These are phyloP conservation scores for Muntiacus muntjak DNA, from an alignment of 2,113 vertebrate species.

Conservation along the genomic window DNA sequence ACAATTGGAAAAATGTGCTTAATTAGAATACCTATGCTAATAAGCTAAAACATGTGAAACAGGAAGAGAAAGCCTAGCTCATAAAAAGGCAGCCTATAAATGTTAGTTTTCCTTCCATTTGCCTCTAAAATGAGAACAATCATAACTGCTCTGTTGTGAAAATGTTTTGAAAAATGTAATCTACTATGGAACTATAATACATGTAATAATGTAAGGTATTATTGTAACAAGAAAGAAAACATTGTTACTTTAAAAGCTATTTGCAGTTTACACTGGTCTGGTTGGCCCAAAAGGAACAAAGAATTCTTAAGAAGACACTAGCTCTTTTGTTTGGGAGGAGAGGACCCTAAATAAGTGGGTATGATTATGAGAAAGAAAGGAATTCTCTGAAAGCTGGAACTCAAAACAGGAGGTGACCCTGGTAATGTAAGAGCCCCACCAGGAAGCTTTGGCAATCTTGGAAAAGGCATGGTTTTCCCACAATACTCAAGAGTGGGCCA, in stretches of 20 bases:
- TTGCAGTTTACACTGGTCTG: constrained; percentile 17
- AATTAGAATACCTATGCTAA: constrained; percentile 48
- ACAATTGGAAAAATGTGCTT: constrained; percentile 11
- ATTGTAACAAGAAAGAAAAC: constrained; percentile 36
- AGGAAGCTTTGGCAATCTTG: not conserved
- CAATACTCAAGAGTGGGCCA: not conserved
- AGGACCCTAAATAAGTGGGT: not conserved
- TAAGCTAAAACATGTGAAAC: not conserved
- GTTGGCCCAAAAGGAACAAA: constrained; percentile 4
- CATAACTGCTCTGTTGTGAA: not conserved
- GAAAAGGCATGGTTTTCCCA: not conserved
- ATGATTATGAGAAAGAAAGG: constrained; percentile 32
- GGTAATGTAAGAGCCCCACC: not conserved
- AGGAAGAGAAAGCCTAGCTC: not conserved
- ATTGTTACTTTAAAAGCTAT: constrained; percentile 42
- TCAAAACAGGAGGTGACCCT: constrained; percentile 23
- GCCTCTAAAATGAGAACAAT: not conserved
- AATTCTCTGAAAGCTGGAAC: constrained; percentile 19
- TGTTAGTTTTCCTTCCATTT: not conserved
- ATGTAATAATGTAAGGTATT: constrained; percentile 25
- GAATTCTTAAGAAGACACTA: constrained; percentile 23
- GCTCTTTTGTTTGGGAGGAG: constrained; percentile 29
- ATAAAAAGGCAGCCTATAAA: not conserved
- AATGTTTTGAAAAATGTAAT: constrained; percentile 60
- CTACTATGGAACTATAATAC: constrained; percentile 28